phyloP scores from a whole-genome alignment of 2,797 vertebrate genomes.

The Sebastolobus alascanus region DNA sequence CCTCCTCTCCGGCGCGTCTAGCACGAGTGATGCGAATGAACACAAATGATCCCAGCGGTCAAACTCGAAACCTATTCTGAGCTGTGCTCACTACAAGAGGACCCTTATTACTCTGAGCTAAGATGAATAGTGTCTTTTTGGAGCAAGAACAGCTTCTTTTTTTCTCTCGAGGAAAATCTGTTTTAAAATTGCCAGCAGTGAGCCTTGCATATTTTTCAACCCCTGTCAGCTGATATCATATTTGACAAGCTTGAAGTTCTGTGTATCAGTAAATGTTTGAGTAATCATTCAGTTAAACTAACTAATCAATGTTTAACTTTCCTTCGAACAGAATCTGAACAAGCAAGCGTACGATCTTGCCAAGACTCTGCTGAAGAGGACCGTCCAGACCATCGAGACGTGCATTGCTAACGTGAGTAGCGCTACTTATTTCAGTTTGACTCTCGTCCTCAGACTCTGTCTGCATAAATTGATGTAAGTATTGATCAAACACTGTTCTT shows the following conservation, averaged over 20 bases:
- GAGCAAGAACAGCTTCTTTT: neutral
- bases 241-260: neutral
- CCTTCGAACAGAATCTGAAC: constrained; percentile 93
- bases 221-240: neutral
- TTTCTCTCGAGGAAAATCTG: no score
- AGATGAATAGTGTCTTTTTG: neutral
- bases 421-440: neutral
- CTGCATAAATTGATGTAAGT: neutral
- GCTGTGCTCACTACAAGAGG: neutral
- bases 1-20: no score
- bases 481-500: neutral
- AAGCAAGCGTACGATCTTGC: constrained; percentile 98
- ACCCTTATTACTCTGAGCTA: neutral
- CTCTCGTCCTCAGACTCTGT: neutral
- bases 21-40: no score
- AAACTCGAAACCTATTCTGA: neutral
- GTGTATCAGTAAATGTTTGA: neutral
- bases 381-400: constrained; percentile 97
- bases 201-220: neutral
- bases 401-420: constrained; percentile 97
- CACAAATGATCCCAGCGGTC: no score
- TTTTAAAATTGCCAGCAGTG: neutral
- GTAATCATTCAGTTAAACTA: neutral
- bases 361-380: constrained; percentile 97
- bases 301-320: constrained; percentile 31